Evolutionary conservation across 1,140 invertebrate genomes (phyloP).

Genomic region (Drosophila erecta): DNA sequence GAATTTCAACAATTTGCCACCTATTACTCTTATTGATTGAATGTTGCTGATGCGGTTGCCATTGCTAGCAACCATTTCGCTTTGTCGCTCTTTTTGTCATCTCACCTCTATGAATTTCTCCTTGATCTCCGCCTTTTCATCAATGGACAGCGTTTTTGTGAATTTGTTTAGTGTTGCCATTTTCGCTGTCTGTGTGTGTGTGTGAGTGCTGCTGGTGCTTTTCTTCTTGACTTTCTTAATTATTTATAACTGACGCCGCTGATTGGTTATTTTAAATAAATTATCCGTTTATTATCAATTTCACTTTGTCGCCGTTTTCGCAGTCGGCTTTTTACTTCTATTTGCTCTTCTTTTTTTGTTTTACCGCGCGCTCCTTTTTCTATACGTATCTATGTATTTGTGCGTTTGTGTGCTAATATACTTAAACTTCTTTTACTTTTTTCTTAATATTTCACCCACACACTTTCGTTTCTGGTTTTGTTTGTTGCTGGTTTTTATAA

Average conservation of each 20-base stretch:
- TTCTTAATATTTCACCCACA: conserved; percentile 17
- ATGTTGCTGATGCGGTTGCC: background rate
- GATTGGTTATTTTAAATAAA: conserved; percentile 74
- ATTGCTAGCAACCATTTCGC: background rate
- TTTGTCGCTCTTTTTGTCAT: conserved; percentile 33
- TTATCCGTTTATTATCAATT: conserved; percentile 67
- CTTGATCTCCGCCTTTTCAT: conserved; percentile 83
- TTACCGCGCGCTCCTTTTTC: conserved; percentile 29
- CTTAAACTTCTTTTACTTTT: background rate
- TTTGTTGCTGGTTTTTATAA: conserved; percentile 8
- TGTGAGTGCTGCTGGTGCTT: conserved; percentile 5
- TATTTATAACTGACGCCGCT: conserved; percentile 47
- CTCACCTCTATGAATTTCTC: conserved; percentile 84
- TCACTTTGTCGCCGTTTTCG: conserved; percentile 59
- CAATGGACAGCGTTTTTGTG: conserved; percentile 82
- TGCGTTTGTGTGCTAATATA: conserved; percentile 18
- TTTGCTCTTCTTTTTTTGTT: conserved; percentile 24
- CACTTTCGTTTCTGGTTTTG: conserved; percentile 16
- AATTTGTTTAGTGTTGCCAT: conserved; percentile 83
- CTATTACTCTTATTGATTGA: conserved; percentile 30
- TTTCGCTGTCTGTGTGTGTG: conserved; percentile 25
- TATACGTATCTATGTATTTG: conserved; percentile 9
- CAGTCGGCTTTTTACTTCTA: conserved; percentile 47
- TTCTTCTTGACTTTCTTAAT: conserved; percentile 48
- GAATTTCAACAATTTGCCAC: conserved; percentile 45